Evolutionary conservation across 2,888 invertebrate genomes (phyloP), one percentile per base, ranked within the genome.

Genomic region (Diplazon laetatorius): DNA sequence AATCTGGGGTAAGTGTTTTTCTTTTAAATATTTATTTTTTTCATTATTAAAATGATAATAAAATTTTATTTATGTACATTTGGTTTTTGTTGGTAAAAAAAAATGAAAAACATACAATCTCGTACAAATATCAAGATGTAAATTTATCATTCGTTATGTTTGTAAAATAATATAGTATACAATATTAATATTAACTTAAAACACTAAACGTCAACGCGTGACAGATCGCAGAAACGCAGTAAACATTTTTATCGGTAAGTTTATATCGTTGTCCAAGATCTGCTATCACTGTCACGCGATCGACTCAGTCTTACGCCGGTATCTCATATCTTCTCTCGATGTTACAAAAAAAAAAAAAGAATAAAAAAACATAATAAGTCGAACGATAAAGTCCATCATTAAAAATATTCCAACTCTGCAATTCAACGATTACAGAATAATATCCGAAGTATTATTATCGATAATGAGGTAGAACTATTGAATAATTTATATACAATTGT

Each of bases 1-100:
- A 30, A 14, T 6, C 30, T 14, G 78, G 79, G 87, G 88, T 88
- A 70, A 87, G 88, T 87, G 25, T 69, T 25, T 63, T 48, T 44
- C 9, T 9, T 35, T 16, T 55, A 9, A n/a, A n/a, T n/a, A n/a
- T n/a, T n/a, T n/a, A n/a, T n/a, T n/a, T n/a, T n/a, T n/a, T n/a
- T n/a, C n/a, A n/a, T n/a, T n/a, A n/a, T n/a, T n/a, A n/a, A n/a
- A n/a, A n/a, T n/a, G n/a, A n/a, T n/a, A n/a, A n/a, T n/a, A n/a
- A n/a, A n/a, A n/a, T n/a, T n/a, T n/a, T n/a, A n/a, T n/a, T n/a
- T n/a, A n/a, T 16, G 20, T 62, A 12, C 20, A 37, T 18, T 50
- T 16, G 16, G 12, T 6, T 22, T 1, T 12, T 22, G 16, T 55
- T 10, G 35, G 10, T 35, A 35, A 55, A 55, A 12, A 69, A 39